Percentiles rank a stretch among this genome's conserved stretches.
phyloP scores from a whole-genome alignment of 2,888 invertebrate species.

The Cecidostiba fungosa region DNA sequence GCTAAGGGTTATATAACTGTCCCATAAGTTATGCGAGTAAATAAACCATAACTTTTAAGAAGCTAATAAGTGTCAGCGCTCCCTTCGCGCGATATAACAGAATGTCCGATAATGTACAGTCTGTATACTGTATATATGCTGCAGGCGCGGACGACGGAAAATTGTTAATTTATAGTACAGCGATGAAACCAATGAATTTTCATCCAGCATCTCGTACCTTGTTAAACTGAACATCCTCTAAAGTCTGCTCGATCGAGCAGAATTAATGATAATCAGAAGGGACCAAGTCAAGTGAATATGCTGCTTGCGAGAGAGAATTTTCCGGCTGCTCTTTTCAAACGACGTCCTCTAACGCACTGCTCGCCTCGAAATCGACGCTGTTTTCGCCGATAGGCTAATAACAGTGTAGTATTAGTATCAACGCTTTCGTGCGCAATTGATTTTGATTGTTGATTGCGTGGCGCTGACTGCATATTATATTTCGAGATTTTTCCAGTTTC shows the following conservation, averaged over 20 bases:
- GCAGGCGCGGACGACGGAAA: neutral
- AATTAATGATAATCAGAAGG: neutral
- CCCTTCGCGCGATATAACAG: neutral
- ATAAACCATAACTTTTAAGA: neutral
- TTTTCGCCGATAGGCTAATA: neutral
- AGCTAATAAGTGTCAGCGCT: neutral
- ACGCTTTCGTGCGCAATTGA: neutral
- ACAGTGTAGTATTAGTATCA: neutral
- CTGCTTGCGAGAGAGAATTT: neutral
- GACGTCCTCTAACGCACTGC: neutral
- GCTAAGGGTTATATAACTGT: no score
- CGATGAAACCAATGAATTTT: conserved; percentile 17
- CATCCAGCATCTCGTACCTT: conserved; percentile 7
- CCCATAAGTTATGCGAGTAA: neutral
- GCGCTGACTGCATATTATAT: neutral
- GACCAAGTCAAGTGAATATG: conserved; percentile 21
- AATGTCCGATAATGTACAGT: no score
- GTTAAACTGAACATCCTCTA: neutral
- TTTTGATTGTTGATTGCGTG: neutral
- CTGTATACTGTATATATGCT: no score
- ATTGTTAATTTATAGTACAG: conserved; percentile 5
- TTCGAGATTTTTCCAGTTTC: neutral
- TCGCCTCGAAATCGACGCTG: neutral
- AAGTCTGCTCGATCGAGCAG: conserved; percentile 7
- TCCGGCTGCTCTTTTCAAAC: neutral